These are phyloP conservation scores for Crotalus viridis DNA, from an alignment of 2,113 vertebrate genomes.

Conservation along the genomic window DNA sequence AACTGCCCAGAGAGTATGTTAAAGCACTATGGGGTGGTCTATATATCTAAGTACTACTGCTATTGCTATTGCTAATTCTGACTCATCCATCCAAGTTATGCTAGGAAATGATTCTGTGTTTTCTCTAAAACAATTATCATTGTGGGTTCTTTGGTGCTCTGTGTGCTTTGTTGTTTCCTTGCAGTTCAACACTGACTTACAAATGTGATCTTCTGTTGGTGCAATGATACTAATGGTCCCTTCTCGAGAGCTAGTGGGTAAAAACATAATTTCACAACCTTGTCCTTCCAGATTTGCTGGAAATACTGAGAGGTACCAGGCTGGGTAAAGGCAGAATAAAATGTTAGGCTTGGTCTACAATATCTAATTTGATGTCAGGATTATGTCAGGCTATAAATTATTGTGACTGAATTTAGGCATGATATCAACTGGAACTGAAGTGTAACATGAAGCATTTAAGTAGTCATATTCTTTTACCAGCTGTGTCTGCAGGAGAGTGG, in stretches of 20 bases:
- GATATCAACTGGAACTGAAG: background rate
- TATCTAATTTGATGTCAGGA: background rate
- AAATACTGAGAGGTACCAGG: background rate
- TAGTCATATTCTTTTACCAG: background rate
- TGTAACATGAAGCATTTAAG: background rate
- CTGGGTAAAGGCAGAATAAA: background rate
- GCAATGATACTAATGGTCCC: background rate
- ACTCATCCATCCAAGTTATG: background rate
- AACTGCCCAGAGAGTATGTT: background rate
- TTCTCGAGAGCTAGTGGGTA: background rate
- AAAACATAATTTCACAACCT: background rate
- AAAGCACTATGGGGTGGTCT: background rate
- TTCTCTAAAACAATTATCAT: background rate
- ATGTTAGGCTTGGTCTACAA: background rate
- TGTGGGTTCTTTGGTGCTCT: background rate
- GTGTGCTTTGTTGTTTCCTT: background rate
- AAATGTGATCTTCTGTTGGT: background rate
- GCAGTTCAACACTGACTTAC: background rate
- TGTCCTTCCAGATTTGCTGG: background rate
- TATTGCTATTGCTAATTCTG: background rate
- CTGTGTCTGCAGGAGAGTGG: background rate
- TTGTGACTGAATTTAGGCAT: background rate
- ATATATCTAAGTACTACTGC: background rate
- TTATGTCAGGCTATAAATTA: background rate
- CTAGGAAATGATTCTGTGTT: background rate